Base-by-base conservation (phyloP, 2,797 vertebrate genomes). In the Scyliorhinus canicula region DNA sequence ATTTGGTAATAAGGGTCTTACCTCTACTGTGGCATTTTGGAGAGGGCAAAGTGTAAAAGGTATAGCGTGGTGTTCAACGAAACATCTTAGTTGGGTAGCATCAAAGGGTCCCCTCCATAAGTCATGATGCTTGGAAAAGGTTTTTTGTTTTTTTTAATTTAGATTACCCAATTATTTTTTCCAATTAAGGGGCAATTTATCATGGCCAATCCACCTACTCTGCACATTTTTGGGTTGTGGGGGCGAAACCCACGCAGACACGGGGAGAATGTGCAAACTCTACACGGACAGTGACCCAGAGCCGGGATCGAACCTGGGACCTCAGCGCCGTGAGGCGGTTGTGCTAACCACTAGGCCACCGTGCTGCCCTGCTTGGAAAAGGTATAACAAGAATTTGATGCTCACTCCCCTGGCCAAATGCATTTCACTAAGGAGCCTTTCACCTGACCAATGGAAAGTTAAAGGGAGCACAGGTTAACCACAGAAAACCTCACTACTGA, bases 401-500 rank as follows among this genome's bases (percentile, higher is more conserved):
- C 79, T 47, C 6, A 24, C 21, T 47, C 47, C 79, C 7, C 44
- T 47, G 21, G 44, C 21, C 40, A 47, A 82, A 82, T 82, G 8
- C 79, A 82, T 47, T 82, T 82, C 4, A n/a, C 11, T 28, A 2
- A 28, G 35, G 35, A 88, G 9, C 31, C 31, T 88, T 24, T 47
- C 50, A 52, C 35, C 47, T 88, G 55, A 9, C 52, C 85, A 35
- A 35, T 35, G 11, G 28, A 86, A 24, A 26, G 24, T 86, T 28
- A 47, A 50, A 52, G 47, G 40, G 26, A 50, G 8, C 84, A 57
- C 28, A 19, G 11, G n/a, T 88, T 57, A 93, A 65, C 6, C 8
- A 65, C 19, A 40, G 26, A 21, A 40, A 93, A 2, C 2, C 28
- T 47, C 24, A 28, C 0, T 91, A 50, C 95, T 96, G 55, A 96